Evolutionary conservation across 2,113 vertebrate species (phyloP).

Genomic region (Tragulus kanchil): DNA sequence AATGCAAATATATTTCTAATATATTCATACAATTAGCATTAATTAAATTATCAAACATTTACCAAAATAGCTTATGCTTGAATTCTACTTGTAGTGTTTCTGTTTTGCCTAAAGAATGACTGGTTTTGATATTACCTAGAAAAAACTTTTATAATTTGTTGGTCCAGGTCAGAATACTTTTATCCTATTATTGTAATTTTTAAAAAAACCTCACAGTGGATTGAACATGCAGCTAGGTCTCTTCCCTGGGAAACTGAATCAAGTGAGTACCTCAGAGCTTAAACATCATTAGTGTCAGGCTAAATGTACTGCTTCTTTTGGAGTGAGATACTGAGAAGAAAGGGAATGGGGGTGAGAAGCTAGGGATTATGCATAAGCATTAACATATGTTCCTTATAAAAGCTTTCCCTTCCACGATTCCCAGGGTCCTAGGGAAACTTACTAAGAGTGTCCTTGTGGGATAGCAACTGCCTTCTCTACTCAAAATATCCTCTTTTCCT

Average conservation of each 20-base stretch:
- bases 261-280: not conserved
- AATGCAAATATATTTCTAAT: not conserved
- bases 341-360: not conserved
- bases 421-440: not conserved
- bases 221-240: not conserved
- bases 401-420: not conserved
- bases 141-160: not conserved
- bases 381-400: not conserved
- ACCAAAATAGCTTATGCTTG: not conserved
- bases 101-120: not conserved
- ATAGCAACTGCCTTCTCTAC: not conserved
- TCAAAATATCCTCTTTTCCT: not conserved
- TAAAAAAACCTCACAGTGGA: not conserved
- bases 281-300: not conserved
- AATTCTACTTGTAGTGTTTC: not conserved
- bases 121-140: not conserved
- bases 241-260: not conserved
- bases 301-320: not conserved
- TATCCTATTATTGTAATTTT: not conserved
- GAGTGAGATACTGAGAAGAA: not conserved
- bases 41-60: not conserved
- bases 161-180: not conserved
- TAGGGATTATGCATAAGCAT: not conserved
- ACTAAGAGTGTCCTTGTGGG: not conserved
- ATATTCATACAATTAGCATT: not conserved